Evolutionary conservation across 2,797 vertebrate genomes (phyloP), one percentile per base, ranked within the genome.

Genomic region (Darevskia nairensis): DNA sequence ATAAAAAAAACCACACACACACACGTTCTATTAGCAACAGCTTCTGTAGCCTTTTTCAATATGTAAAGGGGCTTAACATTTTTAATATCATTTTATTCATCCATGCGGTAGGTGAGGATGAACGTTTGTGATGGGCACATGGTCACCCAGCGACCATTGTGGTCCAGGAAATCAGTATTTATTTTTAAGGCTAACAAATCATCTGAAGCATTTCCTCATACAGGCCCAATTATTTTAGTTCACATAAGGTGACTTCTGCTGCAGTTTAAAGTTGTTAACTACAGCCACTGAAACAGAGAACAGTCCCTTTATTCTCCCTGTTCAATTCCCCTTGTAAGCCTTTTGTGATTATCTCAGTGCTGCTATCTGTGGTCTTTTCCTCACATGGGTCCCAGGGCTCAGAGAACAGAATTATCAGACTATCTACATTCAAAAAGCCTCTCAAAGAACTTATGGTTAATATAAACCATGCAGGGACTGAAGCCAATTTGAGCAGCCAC

Each of bases 401-500:
- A 46, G 39, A 82, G 17, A 35, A 82, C 39, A 82, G 69, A 75
- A 74, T 82, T 87, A 64, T 61, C 69, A 74, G 71, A 21, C 29
- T 41, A 76, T 76, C 69, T 44, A 64, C 74, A 82, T 61, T 74
- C 55, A 82, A 66, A 82, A 89, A 68, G 25, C 64, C 29, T 44
- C 71, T 83, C 74, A 77, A 82, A 77, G 21, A 29, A 76, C n/a
- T 72, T 46, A 0, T 7, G 39, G 76, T 64, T 76, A 64, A 21
- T 88, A 88, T 84, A 39, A 46, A 85, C 74, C 55, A 87, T 61
- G 55, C 6, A 32, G 8, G 0, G 1, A 68, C 74, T 66, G 69
- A 69, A 83, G 84, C 66, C 85, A 86, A 8, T 85, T 2, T 86
- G 50, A 88, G 23, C 39, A 64, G 46, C 78, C 78, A 71, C n/a